A percentile compares a stretch with the other conserved stretches of the same genome.
These are phyloP conservation scores for Aplochiton taeniatus DNA, from an alignment of 2,797 vertebrate species.

Conservation along the genomic window DNA sequence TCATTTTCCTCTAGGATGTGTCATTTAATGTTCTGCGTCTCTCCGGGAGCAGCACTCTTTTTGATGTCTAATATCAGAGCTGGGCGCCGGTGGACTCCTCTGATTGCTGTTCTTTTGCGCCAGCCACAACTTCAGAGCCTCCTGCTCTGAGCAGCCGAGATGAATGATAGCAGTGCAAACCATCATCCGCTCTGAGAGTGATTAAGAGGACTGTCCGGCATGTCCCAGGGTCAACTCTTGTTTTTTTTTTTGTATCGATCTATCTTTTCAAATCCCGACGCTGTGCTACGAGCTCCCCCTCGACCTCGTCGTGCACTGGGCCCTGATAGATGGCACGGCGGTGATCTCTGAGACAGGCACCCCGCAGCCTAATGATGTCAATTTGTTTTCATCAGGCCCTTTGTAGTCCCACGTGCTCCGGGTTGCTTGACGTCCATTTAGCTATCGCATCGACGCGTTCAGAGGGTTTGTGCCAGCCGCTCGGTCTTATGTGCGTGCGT, in stretches of 20 bases:
- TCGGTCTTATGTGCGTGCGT: conserved; percentile 16
- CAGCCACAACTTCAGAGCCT: too few species aligned
- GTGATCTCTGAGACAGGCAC: conserved; percentile 27
- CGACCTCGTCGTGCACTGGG: not conserved
- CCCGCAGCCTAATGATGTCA: conserved; percentile 24
- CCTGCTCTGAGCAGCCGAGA: too few species aligned
- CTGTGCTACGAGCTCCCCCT: too few species aligned
- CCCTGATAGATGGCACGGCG: not conserved
- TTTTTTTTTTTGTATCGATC: too few species aligned
- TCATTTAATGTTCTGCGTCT: conserved; percentile 30
- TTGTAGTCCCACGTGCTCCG: conserved; percentile 17
- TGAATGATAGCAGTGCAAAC: too few species aligned
- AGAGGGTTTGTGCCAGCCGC: conserved; percentile 39
- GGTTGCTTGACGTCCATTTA: conserved; percentile 34
- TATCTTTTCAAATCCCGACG: too few species aligned
- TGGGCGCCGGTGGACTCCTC: too few species aligned
- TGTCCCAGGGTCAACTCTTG: conserved; percentile 14
- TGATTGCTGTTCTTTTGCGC: conserved; percentile 1
- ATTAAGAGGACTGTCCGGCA: too few species aligned
- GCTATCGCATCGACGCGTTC: conserved; percentile 32
- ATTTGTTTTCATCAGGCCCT: conserved; percentile 41
- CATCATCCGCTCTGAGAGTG: too few species aligned
- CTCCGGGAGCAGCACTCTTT: conserved; percentile 36
- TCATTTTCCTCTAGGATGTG: conserved; percentile 26
- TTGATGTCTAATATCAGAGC: conserved; percentile 9